Evolutionary conservation across 2,888 invertebrate species (phyloP).

Genomic region (Galeruca laticollis): DNA sequence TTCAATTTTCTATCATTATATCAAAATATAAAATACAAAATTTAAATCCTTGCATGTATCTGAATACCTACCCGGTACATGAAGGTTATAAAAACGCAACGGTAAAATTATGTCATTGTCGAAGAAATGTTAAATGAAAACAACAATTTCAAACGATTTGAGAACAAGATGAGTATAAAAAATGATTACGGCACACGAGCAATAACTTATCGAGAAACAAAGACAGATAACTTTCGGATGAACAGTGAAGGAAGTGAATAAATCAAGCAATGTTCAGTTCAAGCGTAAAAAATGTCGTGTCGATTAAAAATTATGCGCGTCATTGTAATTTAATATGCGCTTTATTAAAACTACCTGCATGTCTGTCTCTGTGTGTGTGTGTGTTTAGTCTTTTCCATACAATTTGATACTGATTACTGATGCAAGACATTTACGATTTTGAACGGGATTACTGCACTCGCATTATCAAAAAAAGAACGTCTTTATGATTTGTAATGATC

Average conservation of each 20-base stretch:
- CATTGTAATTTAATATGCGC: slow-evolving; percentile 3
- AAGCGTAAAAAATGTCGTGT: slow-evolving; percentile 14
- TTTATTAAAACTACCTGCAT: neutral
- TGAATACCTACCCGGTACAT: no score
- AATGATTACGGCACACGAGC: neutral
- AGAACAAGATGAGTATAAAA: neutral
- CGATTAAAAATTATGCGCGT: slow-evolving; percentile 12
- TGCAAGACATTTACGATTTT: no score
- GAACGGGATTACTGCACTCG: no score
- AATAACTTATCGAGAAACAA: neutral
- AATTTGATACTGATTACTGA: no score
- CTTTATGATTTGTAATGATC: no score
- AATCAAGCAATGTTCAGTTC: slow-evolving; percentile 10
- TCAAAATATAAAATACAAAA: no score
- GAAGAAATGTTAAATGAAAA: neutral
- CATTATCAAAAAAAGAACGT: no score
- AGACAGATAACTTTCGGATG: neutral
- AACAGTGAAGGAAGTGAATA: neutral
- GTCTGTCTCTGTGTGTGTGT: neutral
- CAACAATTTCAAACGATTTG: neutral
- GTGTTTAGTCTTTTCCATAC: neutral
- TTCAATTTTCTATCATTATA: no score
- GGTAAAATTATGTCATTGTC: neutral
- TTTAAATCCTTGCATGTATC: no score
- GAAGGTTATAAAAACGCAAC: no score